Conservation (phyloP, 1,140 invertebrate species). For the Sitodiplosis mosellana region DNA sequence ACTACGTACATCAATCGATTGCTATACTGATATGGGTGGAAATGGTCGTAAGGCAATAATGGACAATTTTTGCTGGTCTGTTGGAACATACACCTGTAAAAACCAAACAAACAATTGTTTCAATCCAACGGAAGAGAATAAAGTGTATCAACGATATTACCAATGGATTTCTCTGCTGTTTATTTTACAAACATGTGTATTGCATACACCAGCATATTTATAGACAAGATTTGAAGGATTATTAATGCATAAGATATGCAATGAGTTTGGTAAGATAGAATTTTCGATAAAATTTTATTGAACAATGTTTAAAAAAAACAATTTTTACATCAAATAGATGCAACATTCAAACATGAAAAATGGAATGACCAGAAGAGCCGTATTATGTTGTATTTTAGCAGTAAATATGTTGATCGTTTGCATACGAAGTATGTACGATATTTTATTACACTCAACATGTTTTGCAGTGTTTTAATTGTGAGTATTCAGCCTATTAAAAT, state of each 20-base stretch:
- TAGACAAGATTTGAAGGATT: slow-evolving; percentile 64
- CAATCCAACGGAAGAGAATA: slow-evolving; percentile 27
- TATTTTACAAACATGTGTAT: slow-evolving; percentile 59
- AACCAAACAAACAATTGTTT: slow-evolving; percentile 21
- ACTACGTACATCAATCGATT: background rate
- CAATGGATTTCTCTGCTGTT: too few species aligned
- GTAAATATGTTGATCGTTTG: too few species aligned
- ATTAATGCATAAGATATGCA: slow-evolving; percentile 29
- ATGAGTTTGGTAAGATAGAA: slow-evolving; percentile 24
- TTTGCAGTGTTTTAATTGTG: too few species aligned
- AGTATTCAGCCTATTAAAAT: too few species aligned
- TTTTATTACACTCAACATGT: too few species aligned
- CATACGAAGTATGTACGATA: too few species aligned
- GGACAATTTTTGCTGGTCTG: slow-evolving; percentile 8
- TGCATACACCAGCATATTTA: slow-evolving; percentile 51
- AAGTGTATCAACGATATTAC: slow-evolving; percentile 46
- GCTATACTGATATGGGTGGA: slow-evolving; percentile 1
- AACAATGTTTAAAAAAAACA: too few species aligned
- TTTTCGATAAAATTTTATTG: too few species aligned
- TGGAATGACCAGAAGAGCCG: too few species aligned
- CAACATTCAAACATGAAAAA: too few species aligned
- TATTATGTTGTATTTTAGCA: too few species aligned
- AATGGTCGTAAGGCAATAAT: background rate
- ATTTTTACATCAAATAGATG: too few species aligned
- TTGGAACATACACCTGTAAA: slow-evolving; percentile 20